Evolutionary conservation across 2,888 invertebrate genomes (phyloP).

Genomic region (Pristionchus exspectatus): DNA sequence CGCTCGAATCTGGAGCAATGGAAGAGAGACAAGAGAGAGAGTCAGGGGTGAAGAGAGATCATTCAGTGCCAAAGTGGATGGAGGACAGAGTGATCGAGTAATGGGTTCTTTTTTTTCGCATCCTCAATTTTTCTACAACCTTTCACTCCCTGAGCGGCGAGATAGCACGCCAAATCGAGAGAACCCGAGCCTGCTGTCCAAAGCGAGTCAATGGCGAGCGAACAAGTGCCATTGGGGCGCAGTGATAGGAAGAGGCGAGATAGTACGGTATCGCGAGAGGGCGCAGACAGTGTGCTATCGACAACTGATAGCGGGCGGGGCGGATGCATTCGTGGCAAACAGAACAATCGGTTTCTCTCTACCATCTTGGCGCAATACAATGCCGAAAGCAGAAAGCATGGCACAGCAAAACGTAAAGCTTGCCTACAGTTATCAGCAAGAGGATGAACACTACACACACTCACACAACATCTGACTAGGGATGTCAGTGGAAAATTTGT

Average conservation of each 20-base stretch:
- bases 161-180: background rate
- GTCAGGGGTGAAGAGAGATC: background rate
- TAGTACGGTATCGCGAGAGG: background rate
- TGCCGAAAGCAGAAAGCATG: background rate
- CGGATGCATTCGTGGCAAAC: constrained; percentile 34
- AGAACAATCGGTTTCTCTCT: background rate
- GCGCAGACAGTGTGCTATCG: background rate
- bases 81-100: background rate
- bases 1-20: background rate
- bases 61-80: background rate
- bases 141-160: background rate
- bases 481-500: no score
- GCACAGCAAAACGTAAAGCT: background rate
- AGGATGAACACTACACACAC: background rate
- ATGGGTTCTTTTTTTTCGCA: background rate
- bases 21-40: background rate
- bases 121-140: background rate
- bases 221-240: background rate
- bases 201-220: background rate
- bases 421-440: background rate
- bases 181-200: background rate
- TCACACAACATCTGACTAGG: background rate
- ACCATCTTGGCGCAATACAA: background rate
- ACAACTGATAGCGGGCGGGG: constrained; percentile 28
- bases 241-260: constrained; percentile 2